Evolutionary conservation across 2,797 vertebrate genomes (phyloP).

Genomic region (Bryconaethiops microstoma): DNA sequence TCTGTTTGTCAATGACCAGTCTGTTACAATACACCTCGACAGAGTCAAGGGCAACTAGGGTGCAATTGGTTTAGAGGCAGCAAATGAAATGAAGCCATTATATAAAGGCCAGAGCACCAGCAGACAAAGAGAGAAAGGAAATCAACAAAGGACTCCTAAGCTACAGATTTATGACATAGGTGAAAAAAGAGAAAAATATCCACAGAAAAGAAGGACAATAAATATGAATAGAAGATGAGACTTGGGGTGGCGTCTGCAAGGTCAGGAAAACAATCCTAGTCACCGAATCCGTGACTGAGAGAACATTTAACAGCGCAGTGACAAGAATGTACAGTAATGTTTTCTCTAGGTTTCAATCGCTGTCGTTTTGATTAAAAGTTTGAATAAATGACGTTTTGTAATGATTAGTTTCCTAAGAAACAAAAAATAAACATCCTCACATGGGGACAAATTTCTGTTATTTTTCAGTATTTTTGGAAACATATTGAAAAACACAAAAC

Average conservation of each 20-base stretch:
- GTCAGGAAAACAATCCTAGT: neutral
- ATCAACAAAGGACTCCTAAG: slow-evolving; percentile 36
- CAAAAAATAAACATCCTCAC: too few species aligned
- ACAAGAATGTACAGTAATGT: neutral
- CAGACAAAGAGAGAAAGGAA: slow-evolving; percentile 9
- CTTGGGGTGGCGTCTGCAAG: neutral
- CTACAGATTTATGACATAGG: slow-evolving; percentile 31
- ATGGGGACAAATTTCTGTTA: too few species aligned
- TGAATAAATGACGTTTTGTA: too few species aligned
- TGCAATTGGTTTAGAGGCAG: slow-evolving; percentile 35
- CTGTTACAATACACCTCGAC: slow-evolving; percentile 26
- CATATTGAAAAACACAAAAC: too few species aligned
- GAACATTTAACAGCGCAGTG: neutral
- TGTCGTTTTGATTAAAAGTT: too few species aligned
- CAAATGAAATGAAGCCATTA: slow-evolving; percentile 47
- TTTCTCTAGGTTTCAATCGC: neutral
- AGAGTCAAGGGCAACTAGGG: slow-evolving; percentile 22
- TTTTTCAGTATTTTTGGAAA: too few species aligned
- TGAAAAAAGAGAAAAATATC: neutral
- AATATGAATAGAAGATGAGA: neutral
- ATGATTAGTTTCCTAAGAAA: too few species aligned
- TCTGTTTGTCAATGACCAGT: slow-evolving; percentile 28
- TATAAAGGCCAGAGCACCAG: slow-evolving; percentile 38
- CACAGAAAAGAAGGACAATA: slow-evolving; percentile 1
- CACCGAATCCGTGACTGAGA: neutral